Base-by-base conservation (phyloP, 2,797 vertebrate genomes). In the Leptodactylus fallax region DNA sequence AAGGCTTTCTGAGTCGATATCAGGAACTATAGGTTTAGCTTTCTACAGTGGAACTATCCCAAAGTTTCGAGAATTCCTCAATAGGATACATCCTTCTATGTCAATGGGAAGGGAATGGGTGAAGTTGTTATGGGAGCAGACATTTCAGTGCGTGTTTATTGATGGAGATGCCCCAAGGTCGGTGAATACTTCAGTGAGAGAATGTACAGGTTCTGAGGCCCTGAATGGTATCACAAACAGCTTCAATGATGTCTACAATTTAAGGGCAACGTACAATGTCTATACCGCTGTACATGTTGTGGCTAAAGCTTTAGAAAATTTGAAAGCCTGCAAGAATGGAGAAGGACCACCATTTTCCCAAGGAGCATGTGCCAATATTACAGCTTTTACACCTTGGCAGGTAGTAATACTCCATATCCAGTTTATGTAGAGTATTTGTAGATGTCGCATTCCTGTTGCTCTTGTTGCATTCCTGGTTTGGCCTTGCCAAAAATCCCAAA, bases 241-340 rank as follows among this genome's bases (percentile, higher is more conserved):
- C 45, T 88, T 56, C 63, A 80, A 56, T n/a, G 83, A 88, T 74
- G 78, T 85, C 0, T 72, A 77, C 14, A 85, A 36, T 11, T 65
- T 88, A 53, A 79, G 87, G 49, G 56, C 53, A 13, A 72, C 87
- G 0, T 88, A 80, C 83, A 85, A 76, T 74, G 72, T 80, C 25
- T 88, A 88, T 47, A 81, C 19, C 36, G 65, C 87, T 1, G 67
- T 88, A 0, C 81, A 74, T 9, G 61, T 80, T 8, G 19, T 88
- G 17, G 77, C 87, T 36, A 45, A 80, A n/a, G 83, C 83, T 23
- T 23, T 85, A 23, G 45, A 85, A 58, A 21, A 85, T 45, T 8
- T 88, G 6, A 78, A 58, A 47, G 36, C 3, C 12, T 85, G 82
- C 63, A 79, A 79, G 11, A 23, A 78, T 25, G 60, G 47, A 53